These are phyloP conservation scores for Pseudomyrmex sp. DNA, from an alignment of 1,140 invertebrate species.

Conservation along the genomic window DNA sequence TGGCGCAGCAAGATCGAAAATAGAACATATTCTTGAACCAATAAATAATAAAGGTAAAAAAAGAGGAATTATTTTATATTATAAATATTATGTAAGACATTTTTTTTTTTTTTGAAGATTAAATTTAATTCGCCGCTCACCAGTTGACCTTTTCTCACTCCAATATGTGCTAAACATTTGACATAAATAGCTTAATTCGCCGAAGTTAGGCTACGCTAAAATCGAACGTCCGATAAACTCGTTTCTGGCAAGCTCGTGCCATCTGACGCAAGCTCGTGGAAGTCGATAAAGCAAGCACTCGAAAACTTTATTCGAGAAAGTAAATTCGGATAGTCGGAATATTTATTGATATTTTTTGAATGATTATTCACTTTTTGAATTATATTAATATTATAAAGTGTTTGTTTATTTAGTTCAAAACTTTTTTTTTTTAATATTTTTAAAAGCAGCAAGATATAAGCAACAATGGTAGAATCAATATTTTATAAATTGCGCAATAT, in stretches of 20 bases:
- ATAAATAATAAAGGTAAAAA: neutral
- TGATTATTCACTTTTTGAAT: neutral
- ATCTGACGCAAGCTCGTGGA: slow-evolving; percentile 67
- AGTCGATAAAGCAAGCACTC: slow-evolving; percentile 44
- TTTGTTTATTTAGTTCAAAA: too few relatives aligned
- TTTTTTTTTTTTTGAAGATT: slow-evolving; percentile 1
- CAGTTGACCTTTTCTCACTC: neutral
- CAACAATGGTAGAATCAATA: neutral
- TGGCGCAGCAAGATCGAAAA: neutral
- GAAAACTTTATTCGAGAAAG: slow-evolving; percentile 15
- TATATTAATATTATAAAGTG: neutral
- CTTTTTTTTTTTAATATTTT: slow-evolving; percentile 13
- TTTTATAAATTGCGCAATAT: neutral
- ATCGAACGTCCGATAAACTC: slow-evolving; percentile 40
- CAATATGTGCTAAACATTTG: neutral
- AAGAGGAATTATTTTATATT: neutral
- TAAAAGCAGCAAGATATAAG: neutral
- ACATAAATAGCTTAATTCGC: slow-evolving; percentile 47
- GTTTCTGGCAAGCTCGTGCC: slow-evolving; percentile 62
- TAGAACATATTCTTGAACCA: neutral
- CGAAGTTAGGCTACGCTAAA: slow-evolving; percentile 3
- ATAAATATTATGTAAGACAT: neutral
- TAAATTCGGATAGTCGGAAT: slow-evolving; percentile 13
- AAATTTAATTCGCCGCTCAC: neutral
- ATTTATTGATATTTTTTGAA: neutral